These are phyloP conservation scores for Volucella bombylans DNA, from an alignment of 2,888 invertebrate species.

Conservation along the genomic window DNA sequence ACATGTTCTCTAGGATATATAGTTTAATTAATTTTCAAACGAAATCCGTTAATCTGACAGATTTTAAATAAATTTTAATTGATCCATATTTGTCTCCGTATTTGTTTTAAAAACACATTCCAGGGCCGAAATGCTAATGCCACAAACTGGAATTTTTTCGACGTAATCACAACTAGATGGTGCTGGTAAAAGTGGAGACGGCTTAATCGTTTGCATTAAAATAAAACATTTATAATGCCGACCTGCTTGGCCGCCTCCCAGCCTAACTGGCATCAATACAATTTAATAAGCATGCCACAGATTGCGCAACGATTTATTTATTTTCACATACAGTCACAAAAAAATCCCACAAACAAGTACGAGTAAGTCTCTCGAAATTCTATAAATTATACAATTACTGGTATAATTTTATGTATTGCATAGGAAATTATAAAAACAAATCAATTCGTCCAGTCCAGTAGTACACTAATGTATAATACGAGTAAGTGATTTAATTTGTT, in stretches of 20 bases:
- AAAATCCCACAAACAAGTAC: neutral
- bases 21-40: no score
- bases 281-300: neutral
- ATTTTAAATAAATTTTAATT: neutral
- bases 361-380: neutral
- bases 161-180: constrained; percentile 30
- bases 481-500: constrained; percentile 25
- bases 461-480: neutral
- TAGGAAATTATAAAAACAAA: constrained; percentile 19
- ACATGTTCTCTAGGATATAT: no score
- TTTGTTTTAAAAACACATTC: constrained; percentile 6
- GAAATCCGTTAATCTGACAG: no score
- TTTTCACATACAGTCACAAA: no score
- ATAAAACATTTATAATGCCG: neutral
- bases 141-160: constrained; percentile 42
- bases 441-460: constrained; percentile 7
- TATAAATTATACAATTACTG: neutral
- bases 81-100: no score
- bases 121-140: constrained; percentile 44
- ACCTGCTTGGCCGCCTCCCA: neutral
- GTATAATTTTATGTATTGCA: neutral
- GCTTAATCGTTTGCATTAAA: constrained; percentile 5
- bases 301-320: constrained; percentile 2
- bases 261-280: neutral
- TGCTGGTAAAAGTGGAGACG: neutral